Conservation (phyloP, 2,797 vertebrate species). For the Accipiter fasciatus region DNA sequence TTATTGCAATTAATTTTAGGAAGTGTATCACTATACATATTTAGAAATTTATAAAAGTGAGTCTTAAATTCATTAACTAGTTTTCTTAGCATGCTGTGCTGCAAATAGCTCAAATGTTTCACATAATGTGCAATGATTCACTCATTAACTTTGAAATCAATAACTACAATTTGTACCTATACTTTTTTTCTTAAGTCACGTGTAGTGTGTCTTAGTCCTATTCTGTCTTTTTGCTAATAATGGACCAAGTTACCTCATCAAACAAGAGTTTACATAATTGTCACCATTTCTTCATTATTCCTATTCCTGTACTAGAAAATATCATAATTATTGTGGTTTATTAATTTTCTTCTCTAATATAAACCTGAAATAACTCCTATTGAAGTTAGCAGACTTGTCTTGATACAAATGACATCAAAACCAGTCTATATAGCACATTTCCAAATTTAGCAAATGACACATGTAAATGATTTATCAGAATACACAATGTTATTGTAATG, state of each 20-base stretch:
- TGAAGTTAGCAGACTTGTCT: background rate
- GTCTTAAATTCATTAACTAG: background rate
- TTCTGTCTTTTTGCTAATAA: background rate
- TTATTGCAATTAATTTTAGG: background rate
- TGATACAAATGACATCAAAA: background rate
- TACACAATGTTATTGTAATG: background rate
- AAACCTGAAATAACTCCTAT: background rate
- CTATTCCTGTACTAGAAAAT: background rate
- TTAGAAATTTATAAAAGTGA: background rate
- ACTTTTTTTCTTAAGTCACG: background rate
- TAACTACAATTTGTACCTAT: background rate
- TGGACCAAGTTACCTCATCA: background rate
- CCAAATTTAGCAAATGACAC: background rate
- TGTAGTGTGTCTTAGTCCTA: background rate
- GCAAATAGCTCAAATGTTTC: background rate
- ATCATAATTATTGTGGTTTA: background rate
- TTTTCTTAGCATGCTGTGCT: background rate
- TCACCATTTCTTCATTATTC: background rate
- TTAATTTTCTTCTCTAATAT: background rate
- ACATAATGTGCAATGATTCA: background rate
- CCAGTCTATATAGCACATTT: background rate
- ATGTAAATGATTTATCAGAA: background rate
- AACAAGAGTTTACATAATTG: background rate
- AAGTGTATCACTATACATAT: background rate
- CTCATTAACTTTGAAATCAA: background rate